Percentiles rank a stretch among this genome's conserved stretches.
Conservation (phyloP, 35 echinoderm and acorn worm genomes). For the Hemicentrotus pulcherrimus region DNA sequence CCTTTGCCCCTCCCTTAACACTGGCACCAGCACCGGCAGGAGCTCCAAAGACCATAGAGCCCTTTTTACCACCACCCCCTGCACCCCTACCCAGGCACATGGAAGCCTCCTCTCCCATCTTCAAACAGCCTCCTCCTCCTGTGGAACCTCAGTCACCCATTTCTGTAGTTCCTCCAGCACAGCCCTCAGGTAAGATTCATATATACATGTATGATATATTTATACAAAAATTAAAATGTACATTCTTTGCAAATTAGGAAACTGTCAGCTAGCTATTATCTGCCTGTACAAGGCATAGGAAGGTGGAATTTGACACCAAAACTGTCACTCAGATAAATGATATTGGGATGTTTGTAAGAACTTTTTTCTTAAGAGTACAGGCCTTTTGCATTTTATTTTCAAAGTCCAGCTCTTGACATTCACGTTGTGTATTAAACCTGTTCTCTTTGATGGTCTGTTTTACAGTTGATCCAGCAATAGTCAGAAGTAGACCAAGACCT, state of each 20-base stretch:
- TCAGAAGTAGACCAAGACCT: slow-evolving; percentile 29
- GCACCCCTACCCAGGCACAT: neutral
- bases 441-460: neutral
- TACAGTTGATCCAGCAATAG: slow-evolving; percentile 8
- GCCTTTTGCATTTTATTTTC: too few relatives aligned
- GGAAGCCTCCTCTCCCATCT: neutral
- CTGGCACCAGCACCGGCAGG: neutral
- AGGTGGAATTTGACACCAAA: too few relatives aligned
- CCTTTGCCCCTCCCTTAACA: slow-evolving; percentile 18
- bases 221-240: too few relatives aligned
- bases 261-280: too few relatives aligned
- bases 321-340: too few relatives aligned
- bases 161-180: neutral
- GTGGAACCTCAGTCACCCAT: neutral
- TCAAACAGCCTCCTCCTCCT: neutral
- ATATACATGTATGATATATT: neutral
- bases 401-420: too few relatives aligned
- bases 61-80: slow-evolving; percentile 23
- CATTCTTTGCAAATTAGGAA: too few relatives aligned
- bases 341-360: too few relatives aligned
- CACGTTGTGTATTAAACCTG: too few relatives aligned
- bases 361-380: too few relatives aligned
- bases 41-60: neutral
- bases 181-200: neutral
- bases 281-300: too few relatives aligned